A percentile compares a stretch with the other conserved stretches of the same genome.
These are phyloP conservation scores for Lepidothrix coronata DNA, from an alignment of 2,113 vertebrate genomes.

Conservation along the genomic window DNA sequence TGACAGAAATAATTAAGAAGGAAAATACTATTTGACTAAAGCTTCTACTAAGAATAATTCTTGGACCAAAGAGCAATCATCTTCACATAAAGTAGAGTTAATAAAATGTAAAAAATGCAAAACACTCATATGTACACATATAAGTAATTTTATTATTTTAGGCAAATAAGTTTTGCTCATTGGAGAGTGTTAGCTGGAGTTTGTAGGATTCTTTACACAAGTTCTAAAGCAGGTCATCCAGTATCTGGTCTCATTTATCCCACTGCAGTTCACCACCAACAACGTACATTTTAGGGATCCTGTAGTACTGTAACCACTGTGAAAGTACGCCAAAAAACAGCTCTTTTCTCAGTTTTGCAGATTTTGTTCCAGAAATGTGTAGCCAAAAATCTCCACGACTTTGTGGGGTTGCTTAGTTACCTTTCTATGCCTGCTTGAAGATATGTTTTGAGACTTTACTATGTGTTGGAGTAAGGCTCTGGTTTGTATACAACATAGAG, in stretches of 20 bases:
- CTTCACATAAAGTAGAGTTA: background rate
- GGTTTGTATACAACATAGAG: constrained; percentile 72
- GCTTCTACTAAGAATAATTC: background rate
- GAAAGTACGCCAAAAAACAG: background rate
- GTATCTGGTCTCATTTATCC: background rate
- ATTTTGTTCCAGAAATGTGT: constrained; percentile 48
- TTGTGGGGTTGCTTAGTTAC: constrained; percentile 67
- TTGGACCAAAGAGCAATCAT: background rate
- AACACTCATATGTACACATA: background rate
- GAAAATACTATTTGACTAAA: background rate
- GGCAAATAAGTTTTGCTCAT: background rate
- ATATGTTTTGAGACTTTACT: constrained; percentile 74
- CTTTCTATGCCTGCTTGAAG: constrained; percentile 66
- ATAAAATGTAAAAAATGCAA: background rate
- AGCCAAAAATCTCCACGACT: constrained; percentile 56
- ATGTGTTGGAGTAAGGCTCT: constrained; percentile 74
- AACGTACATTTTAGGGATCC: background rate
- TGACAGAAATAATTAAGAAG: constrained; percentile 5
- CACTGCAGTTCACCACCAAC: background rate
- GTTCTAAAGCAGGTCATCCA: background rate
- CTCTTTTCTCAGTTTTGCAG: constrained; percentile 20
- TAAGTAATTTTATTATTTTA: background rate
- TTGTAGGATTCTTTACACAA: background rate
- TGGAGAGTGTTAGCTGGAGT: background rate
- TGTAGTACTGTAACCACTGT: background rate